phyloP scores from a whole-genome alignment of 2,113 vertebrate species.

The Oryzias curvinotus region DNA sequence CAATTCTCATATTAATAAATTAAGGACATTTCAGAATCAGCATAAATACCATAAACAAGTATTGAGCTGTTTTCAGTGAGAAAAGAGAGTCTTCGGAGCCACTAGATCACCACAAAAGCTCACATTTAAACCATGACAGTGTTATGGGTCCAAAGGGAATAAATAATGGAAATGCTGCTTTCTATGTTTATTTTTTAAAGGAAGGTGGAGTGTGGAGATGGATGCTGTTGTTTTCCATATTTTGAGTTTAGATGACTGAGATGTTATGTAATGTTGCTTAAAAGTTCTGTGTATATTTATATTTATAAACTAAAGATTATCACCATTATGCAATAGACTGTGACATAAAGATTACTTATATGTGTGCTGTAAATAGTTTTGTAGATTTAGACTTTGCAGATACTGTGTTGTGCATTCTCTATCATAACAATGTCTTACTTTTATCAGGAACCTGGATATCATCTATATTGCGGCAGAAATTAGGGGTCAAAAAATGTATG shows the following conservation, averaged over 20 bases:
- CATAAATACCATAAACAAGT: slow-evolving; percentile 48
- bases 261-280: slow-evolving; percentile 77
- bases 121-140: slow-evolving; percentile 71
- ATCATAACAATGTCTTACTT: slow-evolving; percentile 92
- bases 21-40: slow-evolving; percentile 45
- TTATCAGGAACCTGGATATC: slow-evolving; percentile 87
- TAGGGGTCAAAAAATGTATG: slow-evolving; percentile 55
- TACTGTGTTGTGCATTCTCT: slow-evolving; percentile 88
- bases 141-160: slow-evolving; percentile 80
- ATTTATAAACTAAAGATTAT: slow-evolving; percentile 87
- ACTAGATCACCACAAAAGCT: slow-evolving; percentile 46
- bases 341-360: slow-evolving; percentile 88
- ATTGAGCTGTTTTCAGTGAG: slow-evolving; percentile 54
- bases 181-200: slow-evolving; percentile 52
- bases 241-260: slow-evolving; percentile 73
- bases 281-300: slow-evolving; percentile 82
- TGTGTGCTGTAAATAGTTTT: slow-evolving; percentile 96
- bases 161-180: slow-evolving; percentile 70
- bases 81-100: slow-evolving; percentile 58
- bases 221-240: slow-evolving; percentile 77
- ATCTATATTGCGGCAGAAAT: slow-evolving; percentile 70
- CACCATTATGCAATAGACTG: slow-evolving; percentile 87
- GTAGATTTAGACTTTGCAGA: slow-evolving; percentile 85
- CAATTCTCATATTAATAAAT: slow-evolving; percentile 34
- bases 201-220: slow-evolving; percentile 52